These are phyloP conservation scores for Tyria jacobaeae DNA, from an alignment of 2,888 invertebrate genomes.

Conservation along the genomic window DNA sequence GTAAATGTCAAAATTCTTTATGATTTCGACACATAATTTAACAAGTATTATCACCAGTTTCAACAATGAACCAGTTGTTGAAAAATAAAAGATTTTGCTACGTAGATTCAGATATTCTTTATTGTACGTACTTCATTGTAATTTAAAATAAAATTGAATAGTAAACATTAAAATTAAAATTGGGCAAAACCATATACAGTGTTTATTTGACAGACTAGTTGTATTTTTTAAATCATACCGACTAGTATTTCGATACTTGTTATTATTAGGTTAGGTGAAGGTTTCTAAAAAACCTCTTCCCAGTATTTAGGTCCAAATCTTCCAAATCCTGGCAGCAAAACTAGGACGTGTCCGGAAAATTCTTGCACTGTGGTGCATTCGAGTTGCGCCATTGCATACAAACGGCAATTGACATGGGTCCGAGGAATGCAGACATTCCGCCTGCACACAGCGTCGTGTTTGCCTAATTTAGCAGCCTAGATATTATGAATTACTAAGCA, in stretches of 20 bases:
- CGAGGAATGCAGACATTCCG: constrained; percentile 48
- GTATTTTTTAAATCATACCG: background rate
- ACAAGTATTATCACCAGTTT: too few relatives aligned
- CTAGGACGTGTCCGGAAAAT: constrained; percentile 43
- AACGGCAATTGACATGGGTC: constrained; percentile 38
- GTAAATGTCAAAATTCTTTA: too few relatives aligned
- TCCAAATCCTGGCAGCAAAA: constrained; percentile 28
- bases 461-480: constrained; percentile 36
- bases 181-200: background rate
- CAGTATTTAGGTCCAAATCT: constrained; percentile 15
- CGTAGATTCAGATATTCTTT: too few relatives aligned
- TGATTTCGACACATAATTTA: too few relatives aligned
- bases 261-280: too few relatives aligned
- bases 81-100: too few relatives aligned
- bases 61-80: too few relatives aligned
- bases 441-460: constrained; percentile 27
- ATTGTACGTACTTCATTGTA: too few relatives aligned
- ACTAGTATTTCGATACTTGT: too few relatives aligned
- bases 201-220: background rate
- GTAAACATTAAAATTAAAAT: background rate
- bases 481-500: constrained; percentile 29
- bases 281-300: constrained; percentile 25
- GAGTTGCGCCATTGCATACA: constrained; percentile 41
- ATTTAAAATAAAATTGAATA: too few relatives aligned
- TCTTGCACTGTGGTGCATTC: constrained; percentile 36